Evolutionary conservation across 92 coral and sea anemone species (phyloP), one percentile per base, ranked within the genome.

Genomic region (Porites cylindrica): DNA sequence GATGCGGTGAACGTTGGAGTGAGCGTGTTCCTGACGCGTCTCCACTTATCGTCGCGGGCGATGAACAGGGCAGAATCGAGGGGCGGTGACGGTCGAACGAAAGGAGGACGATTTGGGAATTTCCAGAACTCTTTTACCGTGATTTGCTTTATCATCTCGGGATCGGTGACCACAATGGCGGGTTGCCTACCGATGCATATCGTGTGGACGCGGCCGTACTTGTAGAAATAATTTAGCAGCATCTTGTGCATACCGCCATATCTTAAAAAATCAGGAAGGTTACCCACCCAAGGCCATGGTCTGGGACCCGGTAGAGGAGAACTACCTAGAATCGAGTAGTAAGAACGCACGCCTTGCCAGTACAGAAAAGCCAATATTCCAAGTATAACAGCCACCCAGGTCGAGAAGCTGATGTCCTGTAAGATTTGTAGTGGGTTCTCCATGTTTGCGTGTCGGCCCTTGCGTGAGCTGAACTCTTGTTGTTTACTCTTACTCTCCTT

Each of bases 281-380:
- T 94, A 2, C 97, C 97, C 6, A 94, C 58, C 88, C 88, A 94
- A 8, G 97, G 97, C 95, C 93, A 91, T 0, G 94, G 93, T 75
- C 73, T 90, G 2, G 95, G 92, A n/a, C 95, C 97, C 0, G 87
- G 91, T n/a, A 89, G 81, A 4, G 90, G 85, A 1, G 90, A 85
- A 60, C 78, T 61, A 6, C 91, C 77, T 18, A 94, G 80, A 29
- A 91, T 19, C 13, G 90, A 79, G 70, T 70, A n/a, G 78, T 89
- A 94, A 10, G 85, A 69, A 56, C 84, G 80, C 7, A 91, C 77
- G 9, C 97, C 97, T 65, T 75, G 81, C 97, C 97, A 94, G 87
- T 91, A 89, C 18, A 91, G 18, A 4, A 91, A 24, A 24, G 74
- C 76, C 8, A 94, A 61, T 24, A 91, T n/a, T 2, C 88, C 70